These are phyloP conservation scores for Hypotaenidia philippensis DNA, from an alignment of 2,797 vertebrate species.

Conservation along the genomic window DNA sequence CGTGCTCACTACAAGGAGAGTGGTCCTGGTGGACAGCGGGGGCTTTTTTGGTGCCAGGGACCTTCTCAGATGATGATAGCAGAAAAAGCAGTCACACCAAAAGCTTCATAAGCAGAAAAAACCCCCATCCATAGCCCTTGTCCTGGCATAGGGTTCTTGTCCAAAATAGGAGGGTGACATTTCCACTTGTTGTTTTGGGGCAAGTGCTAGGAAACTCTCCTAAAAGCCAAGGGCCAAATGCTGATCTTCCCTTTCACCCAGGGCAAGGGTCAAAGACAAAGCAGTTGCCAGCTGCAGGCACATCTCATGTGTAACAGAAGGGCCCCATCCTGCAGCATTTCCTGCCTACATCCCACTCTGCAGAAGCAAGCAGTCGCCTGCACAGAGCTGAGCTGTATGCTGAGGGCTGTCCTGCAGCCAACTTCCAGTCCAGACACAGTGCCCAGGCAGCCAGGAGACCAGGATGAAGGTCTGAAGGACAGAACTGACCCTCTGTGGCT, in stretches of 20 bases:
- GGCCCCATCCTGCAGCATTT: not conserved
- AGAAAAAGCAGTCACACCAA: not conserved
- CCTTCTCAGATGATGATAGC: not conserved
- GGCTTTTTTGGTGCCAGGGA: not conserved
- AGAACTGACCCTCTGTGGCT: not conserved
- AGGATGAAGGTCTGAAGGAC: not conserved
- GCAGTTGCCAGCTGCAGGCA: not conserved
- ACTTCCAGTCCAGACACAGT: not conserved
- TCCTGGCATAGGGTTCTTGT: not conserved
- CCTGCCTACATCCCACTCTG: too few species aligned
- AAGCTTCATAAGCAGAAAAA: not conserved
- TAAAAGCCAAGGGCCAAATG: not conserved
- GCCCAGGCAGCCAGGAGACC: not conserved
- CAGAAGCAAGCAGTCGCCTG: not conserved
- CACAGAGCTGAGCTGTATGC: not conserved
- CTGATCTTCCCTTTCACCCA: not conserved
- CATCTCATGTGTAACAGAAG: not conserved
- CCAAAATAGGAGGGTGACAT: not conserved
- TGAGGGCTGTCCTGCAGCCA: not conserved
- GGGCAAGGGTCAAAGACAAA: not conserved
- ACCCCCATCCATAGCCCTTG: not conserved
- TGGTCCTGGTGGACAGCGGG: not conserved
- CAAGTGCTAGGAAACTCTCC: not conserved
- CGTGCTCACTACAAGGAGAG: fast-evolving
- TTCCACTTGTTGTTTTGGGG: not conserved